phyloP scores from a whole-genome alignment of 2,797 vertebrate species.

The Centropyge bicolor region DNA sequence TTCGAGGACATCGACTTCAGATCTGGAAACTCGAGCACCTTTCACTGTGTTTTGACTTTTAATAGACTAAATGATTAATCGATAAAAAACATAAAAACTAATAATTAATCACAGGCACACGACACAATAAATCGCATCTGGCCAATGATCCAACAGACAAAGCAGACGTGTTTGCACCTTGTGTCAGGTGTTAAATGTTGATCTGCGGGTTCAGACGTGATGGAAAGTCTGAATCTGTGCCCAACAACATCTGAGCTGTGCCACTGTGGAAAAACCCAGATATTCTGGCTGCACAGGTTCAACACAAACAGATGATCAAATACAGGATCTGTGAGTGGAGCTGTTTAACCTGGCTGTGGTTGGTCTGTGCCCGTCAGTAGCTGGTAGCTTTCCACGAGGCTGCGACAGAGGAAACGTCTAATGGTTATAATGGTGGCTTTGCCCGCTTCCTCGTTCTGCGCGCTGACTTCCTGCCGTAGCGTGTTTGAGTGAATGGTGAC shows the following conservation, averaged over 20 bases:
- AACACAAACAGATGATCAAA: neutral
- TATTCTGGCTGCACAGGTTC: rapidly evolving
- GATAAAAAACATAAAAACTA: neutral
- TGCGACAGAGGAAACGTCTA: conserved; percentile 64
- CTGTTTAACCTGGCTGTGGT: conserved; percentile 30
- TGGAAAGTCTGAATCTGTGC: neutral
- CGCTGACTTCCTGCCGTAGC: conserved; percentile 74
- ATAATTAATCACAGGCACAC: neutral
- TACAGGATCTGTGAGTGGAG: neutral
- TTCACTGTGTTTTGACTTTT: neutral
- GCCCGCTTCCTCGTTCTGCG: conserved; percentile 78
- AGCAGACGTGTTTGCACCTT: neutral
- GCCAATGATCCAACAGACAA: neutral
- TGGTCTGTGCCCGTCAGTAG: conserved; percentile 2
- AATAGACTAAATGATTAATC: neutral
- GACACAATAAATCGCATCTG: neutral
- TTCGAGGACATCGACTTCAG: neutral
- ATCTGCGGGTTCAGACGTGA: neutral
- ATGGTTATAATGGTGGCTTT: conserved; percentile 68
- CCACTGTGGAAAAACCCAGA: neutral
- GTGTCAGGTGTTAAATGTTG: neutral
- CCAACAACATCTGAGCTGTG: neutral
- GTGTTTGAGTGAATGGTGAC: conserved; percentile 41
- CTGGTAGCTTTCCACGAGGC: conserved; percentile 57
- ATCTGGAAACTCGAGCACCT: too few relatives aligned